Base-by-base conservation (phyloP, 2,797 vertebrate genomes). In the Enteromius afrohamiltoni region DNA sequence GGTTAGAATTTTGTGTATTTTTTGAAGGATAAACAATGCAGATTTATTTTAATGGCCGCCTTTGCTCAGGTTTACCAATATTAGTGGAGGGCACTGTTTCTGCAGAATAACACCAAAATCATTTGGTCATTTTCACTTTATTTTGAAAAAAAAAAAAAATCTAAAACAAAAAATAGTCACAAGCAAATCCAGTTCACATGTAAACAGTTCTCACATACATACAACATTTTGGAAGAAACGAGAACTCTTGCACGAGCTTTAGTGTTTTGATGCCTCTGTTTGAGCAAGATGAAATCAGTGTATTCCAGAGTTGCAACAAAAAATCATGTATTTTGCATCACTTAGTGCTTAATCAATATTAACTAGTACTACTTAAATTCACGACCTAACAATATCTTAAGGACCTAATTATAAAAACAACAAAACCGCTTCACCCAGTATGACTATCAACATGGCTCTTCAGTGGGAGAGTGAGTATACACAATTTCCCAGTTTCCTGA, bases 331-430 rank as follows among this genome's bases (percentile, higher is more conserved):
- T 88, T 81, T 82, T 74, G 78, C 85, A 69, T 87, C 78, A 73
- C 92, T 89, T 83, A 89, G 89, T 91, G 89, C 92, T 92, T 86
- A 79, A 40, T 77, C 85, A 85, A 82, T 77, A 82, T 88, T 64
- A 78, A 83, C 85, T 86, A 82, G 71, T 82, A 88, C 91, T 91
- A 91, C 89, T 70, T 87, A 92, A 90, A 87, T 80, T 84, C 58
- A 89, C 91, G 91, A 92, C 29, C 87, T 87, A 86, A 45, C 89
- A 79, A 79, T 86, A 91, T 86, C 86, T 87, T 69, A 58, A 90
- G 86, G 79, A 75, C 81, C 87, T 91, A 91, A 82, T 87, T 53
- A 83, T 19, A 82, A 42, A 83, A 86, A 78, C 53, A 74, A 81
- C 65, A 65, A 82, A 71, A 76, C 60, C 34, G 62, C 70, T 75